Evolutionary conservation across 2,888 invertebrate genomes (phyloP), one percentile per base, ranked within the genome.

Genomic region (Argyra leucocephala): DNA sequence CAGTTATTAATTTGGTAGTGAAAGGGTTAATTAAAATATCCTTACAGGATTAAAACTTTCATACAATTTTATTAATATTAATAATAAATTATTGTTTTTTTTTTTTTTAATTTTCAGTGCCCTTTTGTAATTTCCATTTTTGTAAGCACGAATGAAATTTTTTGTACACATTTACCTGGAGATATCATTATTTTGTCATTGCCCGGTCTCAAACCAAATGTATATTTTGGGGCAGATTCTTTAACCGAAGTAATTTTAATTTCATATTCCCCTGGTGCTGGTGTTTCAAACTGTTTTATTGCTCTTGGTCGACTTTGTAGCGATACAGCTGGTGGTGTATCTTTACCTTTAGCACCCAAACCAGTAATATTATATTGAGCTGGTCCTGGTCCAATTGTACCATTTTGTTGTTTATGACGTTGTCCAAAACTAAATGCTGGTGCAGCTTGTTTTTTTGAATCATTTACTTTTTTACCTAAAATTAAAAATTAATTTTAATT

Each of bases 261-360:
- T 77, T 90, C 86, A 78, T 94, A 94, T 78, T 92, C 91, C n/a
- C 93, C 93, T 0, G 94, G 94, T 7, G 93, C 92, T 2, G 93
- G 93, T 23, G 92, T 91, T 5, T 83, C 83, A 71, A 85, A 78
- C 22, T 69, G 69, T 1, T 72, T 68, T 58, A 72, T 67, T 37
- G 74, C 75, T 67, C 74, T 76, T 65, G 77, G 89, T 23, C 92
- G 86, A 63, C 91, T 88, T 75, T 92, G 91, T 37, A 95, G 83
- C 4, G 92, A 90, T 37, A 87, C 83, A 4, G 92, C 88, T 7
- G 89, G 89, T 12, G 90, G 88, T 65, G 83, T 85, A 68, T 92
- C 88, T 74, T 78, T 80, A 85, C 93, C 93, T 86, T 90, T 93
- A 60, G 89, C 84, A 65, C 90, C 89, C 75, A 93, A 84, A 67